phyloP scores from a whole-genome alignment of 2,888 invertebrate species.

The Rutpela maculata region DNA sequence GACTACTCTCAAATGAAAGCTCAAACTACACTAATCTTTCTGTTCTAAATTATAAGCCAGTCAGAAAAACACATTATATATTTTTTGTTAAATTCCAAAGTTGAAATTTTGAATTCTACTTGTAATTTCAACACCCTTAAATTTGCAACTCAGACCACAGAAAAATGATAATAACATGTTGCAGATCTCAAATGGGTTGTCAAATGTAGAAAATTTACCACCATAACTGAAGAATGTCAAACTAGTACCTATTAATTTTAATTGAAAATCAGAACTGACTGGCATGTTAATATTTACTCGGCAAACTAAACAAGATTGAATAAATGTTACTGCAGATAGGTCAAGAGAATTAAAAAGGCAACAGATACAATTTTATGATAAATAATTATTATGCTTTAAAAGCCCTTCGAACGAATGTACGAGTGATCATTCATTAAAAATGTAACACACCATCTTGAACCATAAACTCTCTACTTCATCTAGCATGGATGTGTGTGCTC shows the following conservation, averaged over 20 bases:
- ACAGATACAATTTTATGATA: not conserved
- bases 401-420: too few relatives aligned
- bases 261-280: not conserved
- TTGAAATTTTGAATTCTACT: not conserved
- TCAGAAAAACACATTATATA: not conserved
- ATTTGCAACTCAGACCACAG: not conserved
- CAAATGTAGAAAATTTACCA: not conserved
- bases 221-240: slow-evolving; percentile 3
- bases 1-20: not conserved
- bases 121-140: not conserved
- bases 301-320: not conserved
- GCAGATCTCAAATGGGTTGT: too few relatives aligned
- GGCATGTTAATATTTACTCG: not conserved
- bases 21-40: not conserved
- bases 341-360: not conserved
- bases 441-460: too few relatives aligned
- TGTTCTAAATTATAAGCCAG: not conserved
- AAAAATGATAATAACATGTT: too few relatives aligned
- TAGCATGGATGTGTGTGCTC: too few relatives aligned
- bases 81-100: too few relatives aligned
- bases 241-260: not conserved
- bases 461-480: too few relatives aligned
- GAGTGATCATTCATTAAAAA: too few relatives aligned
- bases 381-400: not conserved
- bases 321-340: not conserved